Evolutionary conservation across 2,888 invertebrate genomes (phyloP), one percentile per base, ranked within the genome.

Genomic region (Antheraea yamamai): DNA sequence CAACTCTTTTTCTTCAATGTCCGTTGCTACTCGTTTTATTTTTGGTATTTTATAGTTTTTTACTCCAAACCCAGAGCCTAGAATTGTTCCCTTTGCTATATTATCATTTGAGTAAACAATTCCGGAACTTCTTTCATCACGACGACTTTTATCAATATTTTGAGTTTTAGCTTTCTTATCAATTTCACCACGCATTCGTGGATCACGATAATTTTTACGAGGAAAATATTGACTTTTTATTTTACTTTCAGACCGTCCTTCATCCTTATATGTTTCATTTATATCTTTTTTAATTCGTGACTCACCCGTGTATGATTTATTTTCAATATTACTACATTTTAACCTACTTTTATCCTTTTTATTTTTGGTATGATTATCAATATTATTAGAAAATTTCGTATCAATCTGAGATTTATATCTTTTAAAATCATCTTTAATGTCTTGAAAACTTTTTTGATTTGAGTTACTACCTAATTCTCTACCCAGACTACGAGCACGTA

Each of bases 31-130:
- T 47, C 92, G 88, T 87, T 94, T 95, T 68, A 95, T 92, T 88
- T 95, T 95, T 0, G 95, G 94, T 79, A 95, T 95, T 84, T 92
- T 95, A 78, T 94, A 95, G 82, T 95, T 95, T 85, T 91, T 93
- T 0, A 95, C 94, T 61, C 92, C 93, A 82, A 88, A 91, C 2
- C 92, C 91, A 35, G 91, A 85, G 68, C 90, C 87, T 78, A 94
- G 86, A 78, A 92, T 89, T 55, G 88, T 88, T 30, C 92, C 94
- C 77, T 88, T 92, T 7, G 91, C 90, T 77, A 94, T 92, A 77
- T 92, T 94, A 75, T 93, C 93, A 83, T 85, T 91, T 0, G 94
- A 92, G 85, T 94, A 94, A 10, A 92, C 88, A 73, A 94, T 92
- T 20, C 94, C 94, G 77, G 87, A 80, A 30, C 55, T 77, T 79